These are phyloP conservation scores for Polylopha cassiicola DNA, from an alignment of 2,888 invertebrate species.

Conservation along the genomic window DNA sequence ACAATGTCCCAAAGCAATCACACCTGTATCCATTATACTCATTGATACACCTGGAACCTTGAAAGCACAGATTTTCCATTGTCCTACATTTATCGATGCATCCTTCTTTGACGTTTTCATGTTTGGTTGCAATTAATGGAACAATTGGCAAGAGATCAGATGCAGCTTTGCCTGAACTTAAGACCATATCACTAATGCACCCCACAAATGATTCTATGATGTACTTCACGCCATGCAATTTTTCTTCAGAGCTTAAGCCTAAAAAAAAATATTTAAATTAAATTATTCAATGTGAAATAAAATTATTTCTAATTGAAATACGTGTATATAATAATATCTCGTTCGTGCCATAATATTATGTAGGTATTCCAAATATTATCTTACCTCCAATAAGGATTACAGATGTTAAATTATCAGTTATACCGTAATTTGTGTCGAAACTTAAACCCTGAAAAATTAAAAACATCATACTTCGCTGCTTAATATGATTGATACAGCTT, in stretches of 20 bases:
- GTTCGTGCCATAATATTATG: too few relatives aligned
- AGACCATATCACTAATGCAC: conserved; percentile 90
- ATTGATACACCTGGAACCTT: conserved; percentile 92
- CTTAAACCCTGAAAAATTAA: conserved; percentile 81
- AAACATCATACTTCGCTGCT: too few relatives aligned
- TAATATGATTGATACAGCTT: too few relatives aligned
- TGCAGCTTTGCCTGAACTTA: conserved; percentile 91
- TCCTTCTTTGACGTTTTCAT: conserved; percentile 92
- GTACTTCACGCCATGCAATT: conserved; percentile 92
- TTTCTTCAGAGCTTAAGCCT: conserved; percentile 92
- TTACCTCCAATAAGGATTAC: conserved; percentile 93
- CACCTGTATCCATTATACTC: conserved; percentile 93
- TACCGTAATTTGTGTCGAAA: conserved; percentile 90
- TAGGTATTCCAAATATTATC: conserved; percentile 25
- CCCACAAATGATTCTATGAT: conserved; percentile 95
- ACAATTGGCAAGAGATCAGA: conserved; percentile 88
- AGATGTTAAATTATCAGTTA: conserved; percentile 89
- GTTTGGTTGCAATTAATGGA: conserved; percentile 90
- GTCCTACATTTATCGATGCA: conserved; percentile 91
- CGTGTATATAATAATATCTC: too few relatives aligned
- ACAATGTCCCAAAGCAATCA: conserved; percentile 94
- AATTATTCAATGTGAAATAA: neutral
- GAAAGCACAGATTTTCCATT: conserved; percentile 89
- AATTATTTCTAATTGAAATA: too few relatives aligned
- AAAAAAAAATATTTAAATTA: too few relatives aligned